These are phyloP conservation scores for Coptodon rendalli DNA, from an alignment of 2,113 vertebrate species.

Conservation along the genomic window DNA sequence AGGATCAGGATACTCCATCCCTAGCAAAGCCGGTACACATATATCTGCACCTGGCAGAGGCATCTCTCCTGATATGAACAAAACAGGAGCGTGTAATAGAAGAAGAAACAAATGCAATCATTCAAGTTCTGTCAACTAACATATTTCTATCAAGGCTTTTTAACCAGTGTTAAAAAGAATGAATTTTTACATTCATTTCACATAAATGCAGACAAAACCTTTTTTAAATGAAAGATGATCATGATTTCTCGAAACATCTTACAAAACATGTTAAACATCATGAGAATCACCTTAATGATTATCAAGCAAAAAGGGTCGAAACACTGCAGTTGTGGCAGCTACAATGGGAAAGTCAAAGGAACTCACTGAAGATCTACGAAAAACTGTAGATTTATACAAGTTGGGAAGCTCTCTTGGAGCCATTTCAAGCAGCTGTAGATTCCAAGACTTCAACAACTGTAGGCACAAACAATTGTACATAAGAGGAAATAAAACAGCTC, in stretches of 20 bases:
- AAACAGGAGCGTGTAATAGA: not conserved
- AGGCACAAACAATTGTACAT: not conserved
- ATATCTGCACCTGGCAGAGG: conserved; percentile 68
- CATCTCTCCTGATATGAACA: conserved; percentile 70
- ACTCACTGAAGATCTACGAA: not conserved
- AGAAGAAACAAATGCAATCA: not conserved
- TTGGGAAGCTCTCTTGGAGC: not conserved
- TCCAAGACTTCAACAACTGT: not conserved
- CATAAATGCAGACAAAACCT: not conserved
- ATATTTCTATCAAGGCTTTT: not conserved
- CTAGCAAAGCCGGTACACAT: conserved; percentile 76
- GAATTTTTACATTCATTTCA: not conserved
- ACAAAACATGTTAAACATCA: not conserved
- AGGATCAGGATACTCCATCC: conserved; percentile 85
- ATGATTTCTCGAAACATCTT: rapidly evolving
- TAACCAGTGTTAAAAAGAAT: not conserved
- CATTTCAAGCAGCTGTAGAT: not conserved
- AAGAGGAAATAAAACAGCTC: not conserved
- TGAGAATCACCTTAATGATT: not conserved
- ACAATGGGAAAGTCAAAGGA: not conserved
- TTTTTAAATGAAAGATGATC: not conserved
- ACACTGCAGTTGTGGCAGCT: not conserved
- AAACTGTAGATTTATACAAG: not conserved
- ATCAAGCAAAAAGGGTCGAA: not conserved
- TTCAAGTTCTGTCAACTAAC: not conserved